phyloP scores from a whole-genome alignment of 2,888 invertebrate genomes.

The Camptogramma bilineatum region DNA sequence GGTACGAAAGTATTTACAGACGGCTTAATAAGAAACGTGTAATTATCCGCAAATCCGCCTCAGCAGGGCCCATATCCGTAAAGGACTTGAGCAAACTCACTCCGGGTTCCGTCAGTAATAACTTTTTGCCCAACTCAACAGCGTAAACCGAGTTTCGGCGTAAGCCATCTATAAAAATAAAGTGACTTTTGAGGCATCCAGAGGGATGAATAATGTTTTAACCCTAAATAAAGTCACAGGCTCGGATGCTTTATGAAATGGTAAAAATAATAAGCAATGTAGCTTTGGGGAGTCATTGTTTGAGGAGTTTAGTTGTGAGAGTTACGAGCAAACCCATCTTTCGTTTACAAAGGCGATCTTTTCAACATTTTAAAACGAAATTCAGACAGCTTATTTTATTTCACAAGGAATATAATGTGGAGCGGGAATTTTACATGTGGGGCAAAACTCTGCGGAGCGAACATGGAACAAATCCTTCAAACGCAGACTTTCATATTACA shows the following conservation, averaged over 20 bases:
- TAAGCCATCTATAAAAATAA: conserved; percentile 50
- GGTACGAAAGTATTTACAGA: conserved; percentile 64
- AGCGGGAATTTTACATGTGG: too few species aligned
- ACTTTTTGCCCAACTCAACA: conserved; percentile 59
- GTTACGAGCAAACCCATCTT: conserved; percentile 9
- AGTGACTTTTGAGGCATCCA: conserved; percentile 44
- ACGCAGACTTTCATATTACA: too few species aligned
- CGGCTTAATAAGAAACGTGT: conserved; percentile 72
- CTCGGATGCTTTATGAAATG: conserved; percentile 41
- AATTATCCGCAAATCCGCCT: conserved; percentile 68
- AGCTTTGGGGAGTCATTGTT: conserved; percentile 24
- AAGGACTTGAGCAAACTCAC: conserved; percentile 70
- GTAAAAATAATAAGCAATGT: conserved; percentile 36
- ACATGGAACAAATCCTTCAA: too few species aligned
- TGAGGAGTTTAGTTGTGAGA: conserved; percentile 15
- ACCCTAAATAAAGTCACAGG: conserved; percentile 42
- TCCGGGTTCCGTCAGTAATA: conserved; percentile 60
- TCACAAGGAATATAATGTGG: too few species aligned
- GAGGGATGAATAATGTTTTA: conserved; percentile 45
- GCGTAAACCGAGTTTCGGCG: conserved; percentile 48
- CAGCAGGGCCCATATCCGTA: conserved; percentile 55
- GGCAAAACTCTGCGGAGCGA: too few species aligned
- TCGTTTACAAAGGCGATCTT: not conserved
- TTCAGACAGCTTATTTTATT: too few species aligned
- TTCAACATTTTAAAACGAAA: not conserved